Evolutionary conservation across 2,797 vertebrate species (phyloP).

Genomic region (Cossypha heuglini): DNA sequence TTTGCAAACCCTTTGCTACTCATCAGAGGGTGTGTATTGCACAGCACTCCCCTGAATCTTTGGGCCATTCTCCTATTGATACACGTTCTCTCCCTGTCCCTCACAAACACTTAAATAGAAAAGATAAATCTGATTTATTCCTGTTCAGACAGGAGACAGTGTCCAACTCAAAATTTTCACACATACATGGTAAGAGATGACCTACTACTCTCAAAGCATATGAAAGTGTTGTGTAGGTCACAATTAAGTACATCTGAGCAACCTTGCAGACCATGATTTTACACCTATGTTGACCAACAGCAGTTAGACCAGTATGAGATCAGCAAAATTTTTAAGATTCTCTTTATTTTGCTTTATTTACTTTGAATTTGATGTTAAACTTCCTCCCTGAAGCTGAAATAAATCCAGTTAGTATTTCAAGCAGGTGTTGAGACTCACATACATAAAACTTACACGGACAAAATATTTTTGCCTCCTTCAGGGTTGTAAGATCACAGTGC

Average conservation of each 20-base stretch:
- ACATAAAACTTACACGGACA: not conserved
- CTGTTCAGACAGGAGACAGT: not conserved
- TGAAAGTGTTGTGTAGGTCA: not conserved
- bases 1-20: not conserved
- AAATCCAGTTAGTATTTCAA: not conserved
- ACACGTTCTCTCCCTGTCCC: accelerated
- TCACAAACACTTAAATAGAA: not conserved
- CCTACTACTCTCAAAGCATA: not conserved
- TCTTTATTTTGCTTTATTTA: not conserved
- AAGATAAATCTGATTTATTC: not conserved
- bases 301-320: not conserved
- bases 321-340: not conserved
- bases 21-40: accelerated
- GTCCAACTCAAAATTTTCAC: not conserved
- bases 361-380: not conserved
- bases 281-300: not conserved
- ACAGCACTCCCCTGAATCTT: too few species aligned
- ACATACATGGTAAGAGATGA: not conserved
- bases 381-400: not conserved
- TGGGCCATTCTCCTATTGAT: not conserved
- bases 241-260: too few species aligned
- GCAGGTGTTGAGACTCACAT: not conserved
- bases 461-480: not conserved
- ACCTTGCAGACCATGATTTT: not conserved
- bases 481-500: not conserved